Evolutionary conservation across 30 jellyfish, hydroid and myxozoan genomes (phyloP).

Genomic region (Catostylus mosaicus): DNA sequence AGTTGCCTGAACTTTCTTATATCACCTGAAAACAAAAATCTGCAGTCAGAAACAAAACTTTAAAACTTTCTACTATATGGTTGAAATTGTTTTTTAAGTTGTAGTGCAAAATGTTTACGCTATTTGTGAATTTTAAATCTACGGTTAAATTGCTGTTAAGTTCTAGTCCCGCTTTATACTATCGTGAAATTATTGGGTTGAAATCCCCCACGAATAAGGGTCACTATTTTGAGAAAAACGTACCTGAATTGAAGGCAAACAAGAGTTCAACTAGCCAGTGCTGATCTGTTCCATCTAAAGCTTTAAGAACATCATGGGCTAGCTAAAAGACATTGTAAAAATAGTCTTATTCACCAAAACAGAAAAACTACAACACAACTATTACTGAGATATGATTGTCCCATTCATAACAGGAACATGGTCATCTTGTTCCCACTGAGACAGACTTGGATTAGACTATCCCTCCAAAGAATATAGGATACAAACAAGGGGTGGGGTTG

Average conservation of each 20-base stretch:
- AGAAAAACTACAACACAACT: background rate
- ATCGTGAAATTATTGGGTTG: too few species aligned
- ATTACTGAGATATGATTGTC: too few species aligned
- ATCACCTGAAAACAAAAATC: conserved; percentile 59
- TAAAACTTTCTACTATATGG: too few species aligned
- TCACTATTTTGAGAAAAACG: background rate
- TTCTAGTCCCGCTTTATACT: background rate
- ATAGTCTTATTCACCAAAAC: background rate
- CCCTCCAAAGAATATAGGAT: too few species aligned
- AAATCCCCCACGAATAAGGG: background rate
- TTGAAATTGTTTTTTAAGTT: too few species aligned
- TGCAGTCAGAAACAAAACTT: background rate
- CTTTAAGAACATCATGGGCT: conserved; percentile 86
- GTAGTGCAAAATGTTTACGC: too few species aligned
- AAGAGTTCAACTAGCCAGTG: conserved; percentile 89
- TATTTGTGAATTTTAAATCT: too few species aligned
- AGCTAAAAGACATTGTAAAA: conserved; percentile 41
- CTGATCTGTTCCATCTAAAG: conserved; percentile 73
- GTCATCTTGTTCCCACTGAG: too few species aligned
- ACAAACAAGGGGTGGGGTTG: too few species aligned
- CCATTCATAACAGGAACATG: too few species aligned
- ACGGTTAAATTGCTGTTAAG: too few species aligned
- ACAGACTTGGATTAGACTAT: too few species aligned
- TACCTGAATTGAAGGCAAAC: conserved; percentile 90
- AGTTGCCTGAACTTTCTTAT: conserved; percentile 68